Evolutionary conservation across 2,113 vertebrate genomes (phyloP), one percentile per base, ranked within the genome.

Genomic region (Labrus mixtus): DNA sequence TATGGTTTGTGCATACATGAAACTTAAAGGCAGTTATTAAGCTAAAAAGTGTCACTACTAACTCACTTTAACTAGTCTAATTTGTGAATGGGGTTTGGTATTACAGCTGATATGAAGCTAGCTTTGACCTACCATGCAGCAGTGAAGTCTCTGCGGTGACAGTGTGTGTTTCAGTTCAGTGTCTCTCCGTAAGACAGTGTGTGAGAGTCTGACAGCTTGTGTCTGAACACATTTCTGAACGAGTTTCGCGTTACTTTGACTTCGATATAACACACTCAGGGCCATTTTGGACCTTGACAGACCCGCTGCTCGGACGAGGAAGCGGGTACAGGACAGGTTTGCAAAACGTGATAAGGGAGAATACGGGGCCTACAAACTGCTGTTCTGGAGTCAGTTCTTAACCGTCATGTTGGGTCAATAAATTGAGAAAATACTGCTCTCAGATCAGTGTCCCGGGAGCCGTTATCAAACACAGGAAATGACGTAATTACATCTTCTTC

Each of bases 41-140:
- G 13, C 5, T 20, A 5, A 6, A 1, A 45, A 50, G 5, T 16
- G 10, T 2, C n/a, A 10, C n/a, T 3, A 8, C 3, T 1, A 3
- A 16, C 1, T 6, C 8, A 8, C 20, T 15, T 1, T 62, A 41
- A 87, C 8, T 76, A 2, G 3, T 0, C 37, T 1, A 0, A 2
- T 76, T 66, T 39, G 13, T 69, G 0, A 22, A 64, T 50, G 12
- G 50, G 74, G 68, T 69, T 25, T 0, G 55, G 33, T 45, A 9
- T 9, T 6, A 1, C 4, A 3, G 0, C 33, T 50, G 16, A 1
- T 23, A 0, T 2, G 65, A 15, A 46, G 72, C 58, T 68, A 45
- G 29, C 29, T 33, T 33, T 78, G 79, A 90, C 93, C 95, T 72
- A 94, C 91, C 92, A 59, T 80, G 73, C 11, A 81, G 10, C 93